Evolutionary conservation across 1,140 invertebrate species (phyloP).

Genomic region (Lepidostoma basale): DNA sequence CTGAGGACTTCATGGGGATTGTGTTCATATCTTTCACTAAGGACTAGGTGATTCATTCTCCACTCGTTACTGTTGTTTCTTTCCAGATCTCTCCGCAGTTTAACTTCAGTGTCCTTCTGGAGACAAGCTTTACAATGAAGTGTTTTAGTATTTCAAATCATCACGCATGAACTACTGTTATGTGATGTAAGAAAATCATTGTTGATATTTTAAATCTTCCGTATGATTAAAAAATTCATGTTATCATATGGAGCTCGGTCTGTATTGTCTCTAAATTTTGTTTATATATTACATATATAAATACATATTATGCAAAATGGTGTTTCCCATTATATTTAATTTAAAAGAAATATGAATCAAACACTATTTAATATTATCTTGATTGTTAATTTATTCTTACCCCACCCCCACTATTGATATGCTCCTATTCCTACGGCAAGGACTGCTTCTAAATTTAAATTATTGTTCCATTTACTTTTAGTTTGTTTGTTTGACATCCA

Average conservation of each 20-base stretch:
- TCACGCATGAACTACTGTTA: background rate
- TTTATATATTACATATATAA: conserved; percentile 27
- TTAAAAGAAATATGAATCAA: conserved; percentile 39
- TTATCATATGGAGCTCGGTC: conserved; percentile 27
- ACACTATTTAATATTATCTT: conserved; percentile 24
- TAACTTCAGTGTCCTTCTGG: background rate
- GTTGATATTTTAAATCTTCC: conserved; percentile 18
- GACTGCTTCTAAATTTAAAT: background rate
- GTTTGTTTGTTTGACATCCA: background rate
- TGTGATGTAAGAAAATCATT: conserved; percentile 10
- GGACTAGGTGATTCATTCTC: background rate
- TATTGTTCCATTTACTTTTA: background rate
- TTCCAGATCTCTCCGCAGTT: background rate
- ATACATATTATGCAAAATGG: too few species aligned
- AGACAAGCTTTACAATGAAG: background rate
- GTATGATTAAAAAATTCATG: conserved; percentile 16
- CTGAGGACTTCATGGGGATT: background rate
- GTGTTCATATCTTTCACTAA: background rate
- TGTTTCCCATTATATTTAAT: conserved; percentile 38
- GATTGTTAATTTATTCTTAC: conserved; percentile 8
- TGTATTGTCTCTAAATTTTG: conserved; percentile 31
- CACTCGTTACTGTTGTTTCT: background rate
- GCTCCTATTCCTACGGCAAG: background rate
- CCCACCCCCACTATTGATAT: background rate
- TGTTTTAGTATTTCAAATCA: background rate